Conservation (phyloP, 92 coral and sea anemone species). For the Parazoanthus atlanticus region DNA sequence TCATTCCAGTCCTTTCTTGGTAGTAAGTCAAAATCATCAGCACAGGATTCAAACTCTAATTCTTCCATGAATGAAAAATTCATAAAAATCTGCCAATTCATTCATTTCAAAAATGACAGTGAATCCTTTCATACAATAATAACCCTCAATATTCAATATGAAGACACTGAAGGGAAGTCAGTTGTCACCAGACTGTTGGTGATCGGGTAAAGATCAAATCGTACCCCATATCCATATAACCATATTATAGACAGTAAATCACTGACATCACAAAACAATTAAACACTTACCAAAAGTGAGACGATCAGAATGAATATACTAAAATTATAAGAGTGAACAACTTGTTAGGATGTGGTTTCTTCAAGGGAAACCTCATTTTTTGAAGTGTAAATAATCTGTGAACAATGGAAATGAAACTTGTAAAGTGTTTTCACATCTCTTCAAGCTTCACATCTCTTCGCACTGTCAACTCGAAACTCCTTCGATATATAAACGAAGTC, state of each 20-base stretch:
- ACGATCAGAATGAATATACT: neutral
- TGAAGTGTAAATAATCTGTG: neutral
- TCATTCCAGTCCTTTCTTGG: neutral
- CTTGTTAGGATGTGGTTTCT: neutral
- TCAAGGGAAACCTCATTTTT: neutral
- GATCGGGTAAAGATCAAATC: neutral
- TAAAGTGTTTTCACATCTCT: neutral
- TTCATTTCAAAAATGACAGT: neutral
- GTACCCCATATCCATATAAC: neutral
- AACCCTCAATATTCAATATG: no score
- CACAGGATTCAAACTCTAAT: neutral
- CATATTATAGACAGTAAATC: neutral
- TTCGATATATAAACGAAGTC: constrained; percentile 27
- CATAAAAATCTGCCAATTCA: neutral
- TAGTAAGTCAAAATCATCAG: no score
- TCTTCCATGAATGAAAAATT: neutral
- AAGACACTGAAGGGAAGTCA: neutral
- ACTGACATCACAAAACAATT: neutral
- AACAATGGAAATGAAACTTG: constrained; percentile 1
- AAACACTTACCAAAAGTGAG: neutral
- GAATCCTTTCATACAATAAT: neutral
- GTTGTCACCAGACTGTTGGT: neutral
- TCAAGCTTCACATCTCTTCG: neutral
- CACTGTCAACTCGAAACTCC: neutral
- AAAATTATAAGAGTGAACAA: neutral